Base-by-base conservation (phyloP, 2,888 invertebrate genomes). In the Drosophila gaucha region DNA sequence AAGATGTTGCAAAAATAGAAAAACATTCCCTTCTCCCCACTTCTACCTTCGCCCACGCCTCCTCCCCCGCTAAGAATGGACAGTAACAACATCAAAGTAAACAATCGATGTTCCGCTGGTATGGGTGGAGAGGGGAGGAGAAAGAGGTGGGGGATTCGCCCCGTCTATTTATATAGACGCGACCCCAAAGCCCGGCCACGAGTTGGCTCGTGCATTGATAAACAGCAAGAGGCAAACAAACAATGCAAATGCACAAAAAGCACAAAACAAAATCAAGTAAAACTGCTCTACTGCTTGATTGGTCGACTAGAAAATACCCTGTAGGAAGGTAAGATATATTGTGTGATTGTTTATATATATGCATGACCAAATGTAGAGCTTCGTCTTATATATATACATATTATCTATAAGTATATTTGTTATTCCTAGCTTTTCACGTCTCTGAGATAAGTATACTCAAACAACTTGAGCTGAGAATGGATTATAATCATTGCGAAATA, bases 1-100 rank as follows among this genome's bases (percentile, higher is more conserved):
- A 73, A 73, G 64, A 73, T 69, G 63, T 64, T 69, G 75, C 73
- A 73, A 52, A 73, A 69, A 73, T 69, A 69, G 64, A 9, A 8
- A 20, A 22, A 0, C 46, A 35, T 12, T n/a, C 31, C n/a, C 16
- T 5, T 5, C 35, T 35, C 30, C 6, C 36, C 30, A 6, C 28
- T 24, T 2, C 54, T 26, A 2, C 24, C 47, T 31, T 9, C 58
- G 43, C 22, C 30, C 26, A 3, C 65, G 26, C 14, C 28, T 18
- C 16, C 44, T 22, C 1, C 43, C 10, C 18, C 41, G 12, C 24
- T 16, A 26, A 28, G n/a, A 33, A 8, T 33, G 47, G 51, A 16
- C 57, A 58, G 46, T 26, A 57, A 18, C 44, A 62, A 74, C 58
- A 72, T 68, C 69, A 72, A 73, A 64, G 72, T 43, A 49, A 69